phyloP scores from a whole-genome alignment of 2,888 invertebrate genomes.

The Axea sp. region DNA sequence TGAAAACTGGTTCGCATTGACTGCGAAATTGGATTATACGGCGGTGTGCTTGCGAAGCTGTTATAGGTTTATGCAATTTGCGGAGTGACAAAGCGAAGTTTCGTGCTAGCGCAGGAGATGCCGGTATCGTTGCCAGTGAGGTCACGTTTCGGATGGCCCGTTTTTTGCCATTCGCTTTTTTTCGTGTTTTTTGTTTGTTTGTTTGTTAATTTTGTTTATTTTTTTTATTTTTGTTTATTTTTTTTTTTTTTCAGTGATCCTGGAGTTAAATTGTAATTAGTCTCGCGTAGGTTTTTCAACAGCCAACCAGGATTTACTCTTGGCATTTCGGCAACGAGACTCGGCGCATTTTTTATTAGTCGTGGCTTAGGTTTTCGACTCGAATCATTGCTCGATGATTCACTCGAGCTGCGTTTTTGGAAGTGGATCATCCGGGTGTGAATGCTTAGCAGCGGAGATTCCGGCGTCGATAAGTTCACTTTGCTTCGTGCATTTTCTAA shows the following conservation, averaged over 20 bases:
- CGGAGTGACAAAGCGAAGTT: constrained; percentile 34
- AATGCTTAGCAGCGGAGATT: neutral
- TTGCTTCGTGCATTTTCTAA: too few species aligned
- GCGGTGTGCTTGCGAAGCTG: constrained; percentile 14
- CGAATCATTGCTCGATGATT: constrained; percentile 4
- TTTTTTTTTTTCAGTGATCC: neutral
- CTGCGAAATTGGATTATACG: constrained; percentile 35
- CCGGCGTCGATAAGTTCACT: neutral
- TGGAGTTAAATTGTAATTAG: constrained; percentile 28
- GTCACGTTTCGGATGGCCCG: constrained; percentile 19
- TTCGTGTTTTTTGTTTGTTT: too few species aligned
- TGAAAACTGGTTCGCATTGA: too few species aligned
- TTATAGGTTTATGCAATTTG: constrained; percentile 45
- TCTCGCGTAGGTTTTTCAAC: neutral
- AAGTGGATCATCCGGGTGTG: neutral
- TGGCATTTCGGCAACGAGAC: neutral
- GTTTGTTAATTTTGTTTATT: too few species aligned
- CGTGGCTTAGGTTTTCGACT: neutral
- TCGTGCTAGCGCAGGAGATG: neutral
- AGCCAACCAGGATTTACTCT: too few species aligned
- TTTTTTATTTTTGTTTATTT: constrained; percentile 23
- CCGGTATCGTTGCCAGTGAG: constrained; percentile 31
- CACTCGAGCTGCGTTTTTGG: constrained; percentile 3
- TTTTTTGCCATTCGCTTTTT: constrained; percentile 19
- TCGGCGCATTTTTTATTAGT: neutral